Conservation (phyloP, 2,113 vertebrate species). For the Neomonachus schauinslandi region DNA sequence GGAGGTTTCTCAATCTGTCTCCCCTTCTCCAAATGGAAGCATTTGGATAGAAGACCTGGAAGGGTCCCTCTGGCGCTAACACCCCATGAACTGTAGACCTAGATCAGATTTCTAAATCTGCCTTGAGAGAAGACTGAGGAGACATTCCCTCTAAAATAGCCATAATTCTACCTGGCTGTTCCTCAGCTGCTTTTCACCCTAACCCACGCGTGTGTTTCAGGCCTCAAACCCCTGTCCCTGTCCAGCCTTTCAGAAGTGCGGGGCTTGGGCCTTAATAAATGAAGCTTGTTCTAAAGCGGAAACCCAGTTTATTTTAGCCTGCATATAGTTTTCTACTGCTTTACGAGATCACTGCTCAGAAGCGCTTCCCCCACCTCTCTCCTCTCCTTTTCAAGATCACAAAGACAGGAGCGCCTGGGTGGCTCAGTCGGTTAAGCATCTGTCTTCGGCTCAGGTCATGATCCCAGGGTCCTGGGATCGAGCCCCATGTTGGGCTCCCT, state of each 20-base stretch:
- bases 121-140: not conserved
- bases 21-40: not conserved
- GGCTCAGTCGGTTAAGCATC: too few relatives aligned
- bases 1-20: not conserved
- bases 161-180: not conserved
- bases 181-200: not conserved
- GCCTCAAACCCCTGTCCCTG: not conserved
- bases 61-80: not conserved
- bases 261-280: not conserved
- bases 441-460: too few relatives aligned
- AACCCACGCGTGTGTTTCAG: accelerated
- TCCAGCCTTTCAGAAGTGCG: not conserved
- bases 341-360: not conserved
- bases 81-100: not conserved
- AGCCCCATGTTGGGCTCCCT: too few relatives aligned
- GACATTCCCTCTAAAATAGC: not conserved
- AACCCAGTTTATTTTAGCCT: not conserved
- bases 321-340: accelerated
- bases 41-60: not conserved
- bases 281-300: not conserved
- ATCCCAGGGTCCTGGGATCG: too few relatives aligned
- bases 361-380: not conserved
- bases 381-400: not conserved
- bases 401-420: not conserved
- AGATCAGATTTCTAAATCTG: not conserved